These are phyloP conservation scores for Minunthozetes semirufus DNA, from an alignment of 2,888 invertebrate species.

Conservation along the genomic window DNA sequence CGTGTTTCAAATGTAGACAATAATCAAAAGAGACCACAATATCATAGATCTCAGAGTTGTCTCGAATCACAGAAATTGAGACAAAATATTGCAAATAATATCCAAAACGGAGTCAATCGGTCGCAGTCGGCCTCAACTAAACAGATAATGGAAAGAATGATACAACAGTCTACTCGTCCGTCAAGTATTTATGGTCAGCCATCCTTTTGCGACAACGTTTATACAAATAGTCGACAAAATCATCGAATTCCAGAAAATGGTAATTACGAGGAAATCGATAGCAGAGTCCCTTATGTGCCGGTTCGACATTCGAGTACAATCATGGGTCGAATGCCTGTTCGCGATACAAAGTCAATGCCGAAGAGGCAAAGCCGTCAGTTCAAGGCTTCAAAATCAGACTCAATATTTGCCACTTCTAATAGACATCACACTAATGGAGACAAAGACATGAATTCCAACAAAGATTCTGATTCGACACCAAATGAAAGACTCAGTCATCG, in stretches of 20 bases:
- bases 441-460: neutral
- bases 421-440: constrained; percentile 9
- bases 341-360: constrained; percentile 38
- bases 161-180: constrained; percentile 37
- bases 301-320: neutral
- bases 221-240: neutral
- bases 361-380: constrained; percentile 37
- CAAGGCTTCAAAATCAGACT: constrained; percentile 40
- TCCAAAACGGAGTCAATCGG: neutral
- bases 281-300: neutral
- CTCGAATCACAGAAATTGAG: neutral
- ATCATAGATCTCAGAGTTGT: constrained; percentile 22
- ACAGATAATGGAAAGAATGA: constrained; percentile 34
- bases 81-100: neutral
- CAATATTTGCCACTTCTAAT: constrained; percentile 34
- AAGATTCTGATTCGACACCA: neutral
- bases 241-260: neutral
- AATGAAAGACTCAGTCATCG: neutral
- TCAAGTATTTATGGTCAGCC: constrained; percentile 40
- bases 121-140: constrained; percentile 30
- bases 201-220: constrained; percentile 38
- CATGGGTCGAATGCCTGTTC: neutral
- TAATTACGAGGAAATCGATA: neutral
- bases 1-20: constrained; percentile 2
- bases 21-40: constrained; percentile 1